Evolutionary conservation across 2,797 vertebrate genomes (phyloP), one percentile per base, ranked within the genome.

Genomic region (Yasuhikotakia modesta): DNA sequence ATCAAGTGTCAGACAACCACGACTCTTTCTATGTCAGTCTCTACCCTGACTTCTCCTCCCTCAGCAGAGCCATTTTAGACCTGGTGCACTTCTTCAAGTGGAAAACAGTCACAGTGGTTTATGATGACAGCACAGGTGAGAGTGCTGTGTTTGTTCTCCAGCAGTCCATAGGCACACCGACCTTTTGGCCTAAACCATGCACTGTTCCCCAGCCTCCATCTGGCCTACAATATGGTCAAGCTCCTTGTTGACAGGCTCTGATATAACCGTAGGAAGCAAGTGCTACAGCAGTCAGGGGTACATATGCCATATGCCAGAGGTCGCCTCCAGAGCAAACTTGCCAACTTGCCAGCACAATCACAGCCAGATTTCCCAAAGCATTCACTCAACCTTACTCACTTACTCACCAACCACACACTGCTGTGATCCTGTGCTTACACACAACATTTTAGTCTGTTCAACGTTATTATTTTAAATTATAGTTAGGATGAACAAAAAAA

Each of bases 41-140:
- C 61, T 99, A 95, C 73, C 97, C 97, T 5, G 97, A 99, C 89
- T 99, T 99, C 92, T 98, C 97, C 60, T 99, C 97, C 2, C 95
- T 99, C 86, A 99, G 97, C 88, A 93, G 96, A 74, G 96, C 97
- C 86, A 98, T 99, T 86, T 92, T 99, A 86, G 97, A 99, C 90
- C 91, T 99, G 91, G 97, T 99, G 70, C 96, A 99, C 87, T 99
- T 99, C 91, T 99, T 98, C 94, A 98, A 97, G 91, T 99, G 97
- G 97, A 98, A 97, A 93, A 99, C 96, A 0, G 96, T 99, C 81
- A 99, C 97, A 0, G 95, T 99, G 84, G 97, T 98, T 69, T 99
- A 99, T 17, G 97, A 99, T 82, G 97, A 99, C 93, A 99, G 96
- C 91, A 98, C 96, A 68, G 97, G 97, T 99, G 93, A 90, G 87